phyloP scores from a whole-genome alignment of 2,888 invertebrate species.

The Capitulum mitella region DNA sequence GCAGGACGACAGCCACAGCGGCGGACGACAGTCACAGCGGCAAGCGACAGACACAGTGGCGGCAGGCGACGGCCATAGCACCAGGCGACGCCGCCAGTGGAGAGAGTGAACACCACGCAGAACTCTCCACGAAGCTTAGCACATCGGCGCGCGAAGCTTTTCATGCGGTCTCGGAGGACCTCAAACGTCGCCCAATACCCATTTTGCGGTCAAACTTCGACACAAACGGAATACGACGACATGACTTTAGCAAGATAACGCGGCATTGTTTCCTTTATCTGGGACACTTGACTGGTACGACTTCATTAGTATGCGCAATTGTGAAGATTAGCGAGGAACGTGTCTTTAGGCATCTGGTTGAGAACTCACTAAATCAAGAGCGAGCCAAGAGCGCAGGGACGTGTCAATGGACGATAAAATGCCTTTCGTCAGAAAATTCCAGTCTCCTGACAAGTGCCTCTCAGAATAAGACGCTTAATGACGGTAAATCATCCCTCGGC shows the following conservation, averaged over 20 bases:
- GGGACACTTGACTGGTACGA: neutral
- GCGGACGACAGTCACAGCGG: too few relatives aligned
- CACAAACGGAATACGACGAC: neutral
- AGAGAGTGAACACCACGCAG: too few relatives aligned
- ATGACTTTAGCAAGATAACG: neutral
- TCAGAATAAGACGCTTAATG: neutral
- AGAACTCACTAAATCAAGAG: constrained; percentile 2
- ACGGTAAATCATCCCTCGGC: neutral
- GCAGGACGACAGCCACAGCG: too few relatives aligned
- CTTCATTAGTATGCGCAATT: neutral
- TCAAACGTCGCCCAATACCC: neutral
- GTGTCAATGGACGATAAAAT: constrained; percentile 11
- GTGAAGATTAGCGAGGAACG: neutral
- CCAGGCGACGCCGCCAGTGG: too few relatives aligned
- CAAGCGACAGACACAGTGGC: too few relatives aligned
- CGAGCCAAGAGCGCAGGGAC: neutral
- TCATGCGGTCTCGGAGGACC: too few relatives aligned
- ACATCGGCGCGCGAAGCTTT: too few relatives aligned
- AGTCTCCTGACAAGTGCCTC: neutral
- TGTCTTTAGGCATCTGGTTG: neutral
- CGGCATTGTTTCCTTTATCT: neutral
- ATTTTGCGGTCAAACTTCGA: neutral
- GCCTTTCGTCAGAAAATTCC: neutral
- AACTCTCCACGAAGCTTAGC: too few relatives aligned
- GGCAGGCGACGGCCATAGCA: too few relatives aligned